Evolutionary conservation across 1,140 invertebrate genomes (phyloP).

Genomic region (Vanessa atalanta): DNA sequence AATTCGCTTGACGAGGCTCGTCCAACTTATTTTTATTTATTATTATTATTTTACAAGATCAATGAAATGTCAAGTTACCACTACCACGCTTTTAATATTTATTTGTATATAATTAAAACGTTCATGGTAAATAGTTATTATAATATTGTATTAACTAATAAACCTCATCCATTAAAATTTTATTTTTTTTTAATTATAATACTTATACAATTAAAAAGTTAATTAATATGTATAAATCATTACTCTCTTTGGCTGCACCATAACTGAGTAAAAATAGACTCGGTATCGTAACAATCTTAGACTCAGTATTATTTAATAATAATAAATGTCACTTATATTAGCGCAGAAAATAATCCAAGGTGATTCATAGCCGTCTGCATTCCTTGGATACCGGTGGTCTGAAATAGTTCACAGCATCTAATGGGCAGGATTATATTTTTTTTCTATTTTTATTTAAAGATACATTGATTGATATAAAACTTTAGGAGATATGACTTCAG

Average conservation of each 20-base stretch:
- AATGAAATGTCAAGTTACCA: no score
- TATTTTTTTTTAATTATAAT: no score
- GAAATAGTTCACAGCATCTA: slow-evolving; percentile 16
- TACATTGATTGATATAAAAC: neutral
- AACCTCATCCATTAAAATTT: no score
- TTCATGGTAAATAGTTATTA: no score
- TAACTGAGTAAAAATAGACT: neutral
- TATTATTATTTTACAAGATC: no score
- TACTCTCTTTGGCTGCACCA: neutral
- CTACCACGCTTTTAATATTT: no score
- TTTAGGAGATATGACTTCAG: no score
- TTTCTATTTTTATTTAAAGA: neutral
- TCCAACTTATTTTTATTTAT: no score
- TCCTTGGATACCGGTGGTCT: slow-evolving; percentile 17
- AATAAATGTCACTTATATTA: slow-evolving; percentile 19
- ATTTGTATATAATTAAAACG: no score
- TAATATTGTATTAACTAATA: no score
- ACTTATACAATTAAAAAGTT: no score
- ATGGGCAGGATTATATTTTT: neutral
- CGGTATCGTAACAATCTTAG: neutral
- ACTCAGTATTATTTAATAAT: slow-evolving; percentile 21
- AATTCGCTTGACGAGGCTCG: no score
- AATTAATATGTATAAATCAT: neutral
- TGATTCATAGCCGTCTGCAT: slow-evolving; percentile 30
- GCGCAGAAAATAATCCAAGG: slow-evolving; percentile 9